Evolutionary conservation across 2,888 invertebrate genomes (phyloP).

Genomic region (Ophonus ardosiacus): DNA sequence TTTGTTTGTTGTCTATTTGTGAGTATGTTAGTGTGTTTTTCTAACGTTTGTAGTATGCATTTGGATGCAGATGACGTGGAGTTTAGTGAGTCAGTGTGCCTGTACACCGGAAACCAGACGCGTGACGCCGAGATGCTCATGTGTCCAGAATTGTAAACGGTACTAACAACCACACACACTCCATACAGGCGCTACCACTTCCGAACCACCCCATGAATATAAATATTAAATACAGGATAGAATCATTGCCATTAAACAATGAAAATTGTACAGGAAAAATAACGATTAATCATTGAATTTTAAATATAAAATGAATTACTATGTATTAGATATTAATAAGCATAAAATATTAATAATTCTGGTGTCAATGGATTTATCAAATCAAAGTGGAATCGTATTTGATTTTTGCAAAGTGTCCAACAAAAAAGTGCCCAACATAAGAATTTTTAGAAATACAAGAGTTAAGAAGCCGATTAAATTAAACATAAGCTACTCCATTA

Average conservation of each 20-base stretch:
- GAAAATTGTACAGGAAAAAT: neutral
- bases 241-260: neutral
- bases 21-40: neutral
- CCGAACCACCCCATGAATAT: neutral
- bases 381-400: too few species aligned
- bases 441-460: too few species aligned
- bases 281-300: neutral
- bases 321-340: too few species aligned
- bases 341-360: too few species aligned
- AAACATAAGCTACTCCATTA: too few species aligned
- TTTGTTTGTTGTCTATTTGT: neutral
- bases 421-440: too few species aligned
- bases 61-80: slow-evolving; percentile 24
- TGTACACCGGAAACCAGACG: slow-evolving; percentile 48
- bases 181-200: slow-evolving; percentile 9
- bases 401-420: too few species aligned
- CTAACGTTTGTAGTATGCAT: neutral
- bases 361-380: too few species aligned
- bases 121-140: slow-evolving; percentile 37
- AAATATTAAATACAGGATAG: neutral
- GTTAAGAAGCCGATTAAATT: too few species aligned
- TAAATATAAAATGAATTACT: too few species aligned
- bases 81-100: slow-evolving; percentile 63
- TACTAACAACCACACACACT: slow-evolving; percentile 10
- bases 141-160: neutral